Percentiles rank a stretch among this genome's conserved stretches.
phyloP scores from a whole-genome alignment of 2,888 invertebrate species.

The Gymnocheta viridis region DNA sequence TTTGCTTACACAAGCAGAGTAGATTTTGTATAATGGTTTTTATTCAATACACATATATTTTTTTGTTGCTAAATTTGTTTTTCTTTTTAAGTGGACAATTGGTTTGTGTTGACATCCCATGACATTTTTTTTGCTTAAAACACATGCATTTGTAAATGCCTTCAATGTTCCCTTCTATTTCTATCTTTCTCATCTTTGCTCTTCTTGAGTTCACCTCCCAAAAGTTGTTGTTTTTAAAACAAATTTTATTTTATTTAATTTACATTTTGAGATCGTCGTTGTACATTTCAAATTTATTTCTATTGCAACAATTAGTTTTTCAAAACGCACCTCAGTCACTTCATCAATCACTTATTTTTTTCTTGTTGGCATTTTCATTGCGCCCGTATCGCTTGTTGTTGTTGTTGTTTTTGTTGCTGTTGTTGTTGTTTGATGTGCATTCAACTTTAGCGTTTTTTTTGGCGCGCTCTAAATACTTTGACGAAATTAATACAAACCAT shows the following conservation, averaged over 20 bases:
- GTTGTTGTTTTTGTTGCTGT: constrained; percentile 1
- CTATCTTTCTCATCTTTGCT: not conserved
- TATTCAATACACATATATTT: constrained; percentile 15
- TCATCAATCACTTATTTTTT: constrained; percentile 58
- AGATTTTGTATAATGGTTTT: constrained; percentile 13
- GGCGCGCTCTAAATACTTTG: constrained; percentile 64
- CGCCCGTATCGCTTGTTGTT: too few species aligned
- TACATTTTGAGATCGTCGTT: constrained; percentile 5
- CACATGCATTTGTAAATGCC: constrained; percentile 58
- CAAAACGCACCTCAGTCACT: constrained; percentile 59
- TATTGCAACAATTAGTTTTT: constrained; percentile 58
- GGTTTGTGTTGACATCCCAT: constrained; percentile 67
- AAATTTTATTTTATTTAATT: constrained; percentile 41
- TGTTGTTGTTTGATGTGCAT: constrained; percentile 8
- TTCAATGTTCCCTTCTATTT: not conserved
- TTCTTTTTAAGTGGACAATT: constrained; percentile 65
- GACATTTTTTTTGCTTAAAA: constrained; percentile 62
- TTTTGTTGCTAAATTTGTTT: not conserved
- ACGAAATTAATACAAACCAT: constrained; percentile 59
- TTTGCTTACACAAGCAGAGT: not conserved
- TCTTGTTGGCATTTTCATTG: constrained; percentile 1
- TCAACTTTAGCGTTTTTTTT: constrained; percentile 61
- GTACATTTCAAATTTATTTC: constrained; percentile 44
- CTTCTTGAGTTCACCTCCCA: constrained; percentile 21
- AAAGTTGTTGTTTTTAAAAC: constrained; percentile 31